Conservation (phyloP, 2,797 vertebrate genomes). For the Neosilurus mollespiculum region DNA sequence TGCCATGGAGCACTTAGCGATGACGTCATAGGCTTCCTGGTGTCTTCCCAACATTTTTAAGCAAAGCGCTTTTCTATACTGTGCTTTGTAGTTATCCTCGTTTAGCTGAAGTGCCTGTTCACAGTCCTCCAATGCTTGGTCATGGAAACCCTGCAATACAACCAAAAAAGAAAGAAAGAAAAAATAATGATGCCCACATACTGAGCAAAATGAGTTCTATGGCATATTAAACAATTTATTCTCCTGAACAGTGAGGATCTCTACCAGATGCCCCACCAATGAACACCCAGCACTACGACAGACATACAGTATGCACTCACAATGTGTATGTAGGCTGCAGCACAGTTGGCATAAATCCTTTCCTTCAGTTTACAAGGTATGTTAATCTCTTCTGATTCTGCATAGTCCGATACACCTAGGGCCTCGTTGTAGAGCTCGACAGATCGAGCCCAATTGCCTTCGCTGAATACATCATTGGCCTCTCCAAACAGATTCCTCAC, state of each 20-base stretch:
- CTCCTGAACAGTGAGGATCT: neutral
- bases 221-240: neutral
- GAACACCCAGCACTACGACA: neutral
- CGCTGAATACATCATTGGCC: conserved; percentile 89
- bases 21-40: conserved; percentile 89
- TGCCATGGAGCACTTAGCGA: conserved; percentile 91
- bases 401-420: conserved; percentile 90
- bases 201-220: neutral
- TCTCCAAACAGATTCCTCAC: conserved; percentile 93
- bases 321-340: conserved; percentile 88
- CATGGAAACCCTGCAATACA: conserved; percentile 79
- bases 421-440: conserved; percentile 91
- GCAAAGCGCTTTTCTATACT: conserved; percentile 89
- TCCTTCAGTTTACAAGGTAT: conserved; percentile 81
- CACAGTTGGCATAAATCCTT: conserved; percentile 90
- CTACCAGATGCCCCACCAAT: neutral
- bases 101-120: conserved; percentile 86
- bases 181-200: neutral
- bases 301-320: conserved; percentile 64
- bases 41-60: conserved; percentile 86
- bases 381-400: conserved; percentile 87
- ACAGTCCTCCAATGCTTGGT: conserved; percentile 89
- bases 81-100: conserved; percentile 85
- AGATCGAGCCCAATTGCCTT: conserved; percentile 85
- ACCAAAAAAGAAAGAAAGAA: neutral